Evolutionary conservation across 2,113 vertebrate genomes (phyloP).

Genomic region (Diphyllodes magnificus): DNA sequence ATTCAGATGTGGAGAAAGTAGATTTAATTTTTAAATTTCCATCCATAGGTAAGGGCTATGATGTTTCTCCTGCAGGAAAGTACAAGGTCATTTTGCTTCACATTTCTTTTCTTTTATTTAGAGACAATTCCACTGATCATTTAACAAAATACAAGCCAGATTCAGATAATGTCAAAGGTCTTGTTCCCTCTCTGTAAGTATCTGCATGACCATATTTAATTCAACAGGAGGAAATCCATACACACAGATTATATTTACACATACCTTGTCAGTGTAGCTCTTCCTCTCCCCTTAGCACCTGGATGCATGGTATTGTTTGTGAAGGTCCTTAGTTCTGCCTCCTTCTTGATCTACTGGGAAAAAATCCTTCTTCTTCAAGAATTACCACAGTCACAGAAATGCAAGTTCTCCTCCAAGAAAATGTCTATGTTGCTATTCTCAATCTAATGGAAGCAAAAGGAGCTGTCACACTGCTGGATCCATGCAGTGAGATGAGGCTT

Average conservation of each 20-base stretch:
- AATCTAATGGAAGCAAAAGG: background rate
- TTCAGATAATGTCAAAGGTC: background rate
- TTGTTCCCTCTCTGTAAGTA: background rate
- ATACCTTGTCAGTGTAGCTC: slow-evolving; percentile 25
- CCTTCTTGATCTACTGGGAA: background rate
- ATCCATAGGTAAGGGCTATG: background rate
- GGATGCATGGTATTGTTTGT: background rate
- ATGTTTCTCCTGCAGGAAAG: background rate
- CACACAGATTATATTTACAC: background rate
- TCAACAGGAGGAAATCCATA: background rate
- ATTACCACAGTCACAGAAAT: slow-evolving; percentile 1
- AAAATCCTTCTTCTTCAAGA: background rate
- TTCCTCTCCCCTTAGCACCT: slow-evolving; percentile 4
- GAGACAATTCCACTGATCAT: background rate
- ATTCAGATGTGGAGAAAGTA: background rate
- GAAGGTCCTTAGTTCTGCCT: background rate
- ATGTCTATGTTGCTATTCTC: background rate
- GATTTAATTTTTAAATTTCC: background rate
- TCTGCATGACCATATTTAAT: background rate
- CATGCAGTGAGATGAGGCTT: background rate
- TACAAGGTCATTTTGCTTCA: background rate
- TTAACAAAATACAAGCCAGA: background rate
- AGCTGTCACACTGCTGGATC: background rate
- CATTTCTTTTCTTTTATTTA: background rate
- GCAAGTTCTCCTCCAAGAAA: background rate